A percentile compares a stretch with the other conserved stretches of the same genome.
These are phyloP conservation scores for Idaea aversata DNA, from an alignment of 2,888 invertebrate genomes.

Conservation along the genomic window DNA sequence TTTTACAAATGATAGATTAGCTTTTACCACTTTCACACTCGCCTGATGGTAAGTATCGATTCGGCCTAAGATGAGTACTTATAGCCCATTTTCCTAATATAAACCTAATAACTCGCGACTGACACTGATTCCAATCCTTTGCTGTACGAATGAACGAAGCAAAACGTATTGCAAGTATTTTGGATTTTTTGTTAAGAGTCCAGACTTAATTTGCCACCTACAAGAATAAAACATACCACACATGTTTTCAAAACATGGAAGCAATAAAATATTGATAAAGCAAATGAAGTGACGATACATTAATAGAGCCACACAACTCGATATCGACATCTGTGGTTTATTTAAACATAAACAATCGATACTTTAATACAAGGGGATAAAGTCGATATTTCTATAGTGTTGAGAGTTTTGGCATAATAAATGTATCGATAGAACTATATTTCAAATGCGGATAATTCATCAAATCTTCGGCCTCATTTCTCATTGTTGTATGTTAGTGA, in stretches of 20 bases:
- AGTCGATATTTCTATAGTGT: constrained; percentile 17
- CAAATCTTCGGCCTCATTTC: constrained; percentile 68
- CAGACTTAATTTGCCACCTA: neutral
- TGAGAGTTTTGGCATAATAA: constrained; percentile 40
- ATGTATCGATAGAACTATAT: constrained; percentile 60
- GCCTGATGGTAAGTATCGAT: no score
- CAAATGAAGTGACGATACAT: constrained; percentile 61
- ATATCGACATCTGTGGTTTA: constrained; percentile 45
- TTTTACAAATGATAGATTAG: no score
- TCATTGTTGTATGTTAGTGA: constrained; percentile 49
- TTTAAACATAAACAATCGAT: neutral
- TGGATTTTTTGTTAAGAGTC: neutral
- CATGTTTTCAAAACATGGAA: constrained; percentile 29
- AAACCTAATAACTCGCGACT: no score
- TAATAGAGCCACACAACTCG: constrained; percentile 55
- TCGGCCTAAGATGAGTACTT: no score
- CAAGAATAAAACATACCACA: neutral
- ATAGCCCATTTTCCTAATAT: no score
- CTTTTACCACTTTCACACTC: no score
- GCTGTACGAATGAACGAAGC: no score
- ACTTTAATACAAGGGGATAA: constrained; percentile 15
- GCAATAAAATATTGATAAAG: constrained; percentile 45
- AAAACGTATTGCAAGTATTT: neutral
- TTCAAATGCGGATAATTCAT: constrained; percentile 63
- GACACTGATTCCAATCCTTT: no score